Evolutionary conservation across 1,140 invertebrate species (phyloP).

Genomic region (Diabrotica undecimpunctata): DNA sequence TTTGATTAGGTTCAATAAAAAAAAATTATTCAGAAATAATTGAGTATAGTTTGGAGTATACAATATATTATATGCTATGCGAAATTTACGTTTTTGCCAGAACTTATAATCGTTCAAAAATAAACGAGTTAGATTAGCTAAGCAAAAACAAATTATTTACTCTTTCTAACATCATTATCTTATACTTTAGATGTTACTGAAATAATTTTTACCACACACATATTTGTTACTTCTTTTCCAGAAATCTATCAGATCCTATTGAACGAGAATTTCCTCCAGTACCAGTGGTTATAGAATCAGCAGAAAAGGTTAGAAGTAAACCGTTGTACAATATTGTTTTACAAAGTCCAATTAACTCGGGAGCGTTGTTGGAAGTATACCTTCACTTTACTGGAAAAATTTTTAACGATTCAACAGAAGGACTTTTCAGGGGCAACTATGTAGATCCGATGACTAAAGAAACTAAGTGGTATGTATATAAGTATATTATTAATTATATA

Average conservation of each 20-base stretch:
- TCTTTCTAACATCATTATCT: too few species aligned
- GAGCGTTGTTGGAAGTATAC: slow-evolving; percentile 52
- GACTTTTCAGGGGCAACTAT: slow-evolving; percentile 61
- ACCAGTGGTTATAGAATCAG: slow-evolving; percentile 11
- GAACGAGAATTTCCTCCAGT: slow-evolving; percentile 1
- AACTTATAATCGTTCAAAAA: too few species aligned
- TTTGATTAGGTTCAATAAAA: too few species aligned
- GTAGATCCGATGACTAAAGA: slow-evolving; percentile 48
- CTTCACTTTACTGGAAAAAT: slow-evolving; percentile 59
- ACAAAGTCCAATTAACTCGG: slow-evolving; percentile 52
- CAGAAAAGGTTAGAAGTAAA: slow-evolving; percentile 27
- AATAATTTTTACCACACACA: too few species aligned
- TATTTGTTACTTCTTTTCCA: background rate
- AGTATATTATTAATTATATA: too few species aligned
- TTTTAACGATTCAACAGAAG: slow-evolving; percentile 55
- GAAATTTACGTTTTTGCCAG: too few species aligned
- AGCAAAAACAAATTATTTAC: too few species aligned
- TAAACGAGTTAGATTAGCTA: too few species aligned
- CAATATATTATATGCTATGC: too few species aligned
- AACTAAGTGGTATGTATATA: slow-evolving; percentile 47
- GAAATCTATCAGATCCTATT: background rate
- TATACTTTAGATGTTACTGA: too few species aligned
- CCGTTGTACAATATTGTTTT: slow-evolving; percentile 41
- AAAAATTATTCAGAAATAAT: too few species aligned
- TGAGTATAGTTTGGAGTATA: too few species aligned